Conservation (phyloP, 1,140 invertebrate species). For the Drosophila pseudoobscura region DNA sequence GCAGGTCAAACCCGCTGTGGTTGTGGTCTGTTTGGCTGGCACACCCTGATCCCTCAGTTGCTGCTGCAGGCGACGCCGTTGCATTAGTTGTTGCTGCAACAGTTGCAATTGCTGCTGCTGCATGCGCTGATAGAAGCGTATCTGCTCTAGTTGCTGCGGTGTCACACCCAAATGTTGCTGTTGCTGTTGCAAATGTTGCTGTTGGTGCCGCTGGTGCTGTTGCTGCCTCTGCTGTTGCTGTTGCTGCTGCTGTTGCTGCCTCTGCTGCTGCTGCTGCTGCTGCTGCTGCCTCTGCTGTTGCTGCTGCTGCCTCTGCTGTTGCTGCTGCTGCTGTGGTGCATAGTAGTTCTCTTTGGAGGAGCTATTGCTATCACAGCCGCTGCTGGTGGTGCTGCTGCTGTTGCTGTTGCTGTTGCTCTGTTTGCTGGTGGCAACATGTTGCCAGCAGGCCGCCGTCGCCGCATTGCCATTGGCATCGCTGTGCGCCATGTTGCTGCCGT, state of each 20-base stretch:
- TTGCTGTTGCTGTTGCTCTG: slow-evolving; percentile 12
- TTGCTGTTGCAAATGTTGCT: slow-evolving; percentile 21
- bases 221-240: slow-evolving; percentile 37
- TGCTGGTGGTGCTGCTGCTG: slow-evolving; percentile 71
- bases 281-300: slow-evolving; percentile 36
- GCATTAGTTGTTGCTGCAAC: slow-evolving; percentile 73
- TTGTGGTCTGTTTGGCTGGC: slow-evolving; percentile 32
- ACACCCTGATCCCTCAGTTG: slow-evolving; percentile 70
- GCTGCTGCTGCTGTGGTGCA: slow-evolving; percentile 45
- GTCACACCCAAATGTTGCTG: slow-evolving; percentile 58
- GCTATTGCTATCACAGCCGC: slow-evolving; percentile 72
- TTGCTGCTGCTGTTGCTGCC: slow-evolving; percentile 21
- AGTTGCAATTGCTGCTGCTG: slow-evolving; percentile 78
- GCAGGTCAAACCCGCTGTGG: slow-evolving; percentile 62
- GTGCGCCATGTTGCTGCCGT: slow-evolving; percentile 20
- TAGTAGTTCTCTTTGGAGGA: slow-evolving; percentile 79
- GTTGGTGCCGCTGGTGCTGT: slow-evolving; percentile 35
- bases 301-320: slow-evolving; percentile 23
- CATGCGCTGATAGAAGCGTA: slow-evolving; percentile 77
- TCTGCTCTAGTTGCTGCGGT: slow-evolving; percentile 71
- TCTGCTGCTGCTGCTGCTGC: slow-evolving; percentile 38
- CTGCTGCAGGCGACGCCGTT: slow-evolving; percentile 68
- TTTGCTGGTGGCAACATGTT: slow-evolving; percentile 67
- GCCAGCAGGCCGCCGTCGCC: slow-evolving; percentile 48
- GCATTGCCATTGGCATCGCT: slow-evolving; percentile 59